Conservation (phyloP, 2,888 invertebrate genomes). For the Sisyra terminalis region DNA sequence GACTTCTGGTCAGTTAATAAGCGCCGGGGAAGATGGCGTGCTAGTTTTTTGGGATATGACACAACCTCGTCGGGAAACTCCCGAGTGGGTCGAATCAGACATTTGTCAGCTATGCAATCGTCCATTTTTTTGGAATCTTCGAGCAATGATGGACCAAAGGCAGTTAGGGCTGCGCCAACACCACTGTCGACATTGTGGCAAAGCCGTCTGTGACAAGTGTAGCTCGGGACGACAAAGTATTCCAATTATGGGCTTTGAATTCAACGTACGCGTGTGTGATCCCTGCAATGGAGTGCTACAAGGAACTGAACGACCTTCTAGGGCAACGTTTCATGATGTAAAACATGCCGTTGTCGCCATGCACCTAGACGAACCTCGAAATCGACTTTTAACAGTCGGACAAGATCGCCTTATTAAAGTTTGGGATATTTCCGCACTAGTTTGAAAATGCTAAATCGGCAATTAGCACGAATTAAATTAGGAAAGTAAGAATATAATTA, state of each 20-base stretch:
- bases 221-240: slow-evolving; percentile 76
- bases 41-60: slow-evolving; percentile 93
- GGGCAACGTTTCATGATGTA: slow-evolving; percentile 91
- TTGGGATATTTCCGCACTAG: slow-evolving; percentile 62
- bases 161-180: slow-evolving; percentile 83
- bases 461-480: too few relatives aligned
- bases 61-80: slow-evolving; percentile 75
- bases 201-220: slow-evolving; percentile 88
- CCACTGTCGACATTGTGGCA: slow-evolving; percentile 87
- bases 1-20: slow-evolving; percentile 63
- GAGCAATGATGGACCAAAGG: slow-evolving; percentile 96
- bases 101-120: slow-evolving; percentile 84
- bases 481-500: too few relatives aligned
- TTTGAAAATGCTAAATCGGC: slow-evolving; percentile 13
- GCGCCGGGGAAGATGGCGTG: slow-evolving; percentile 82
- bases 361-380: slow-evolving; percentile 78
- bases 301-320: slow-evolving; percentile 71
- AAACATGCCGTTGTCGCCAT: slow-evolving; percentile 82
- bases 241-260: slow-evolving; percentile 96
- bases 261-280: slow-evolving; percentile 90
- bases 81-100: slow-evolving; percentile 90
- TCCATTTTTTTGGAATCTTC: slow-evolving; percentile 98
- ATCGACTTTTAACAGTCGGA: slow-evolving; percentile 81
- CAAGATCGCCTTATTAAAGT: slow-evolving; percentile 90
- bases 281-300: slow-evolving; percentile 71